These are phyloP conservation scores for Scolanthus callimorphus DNA, from an alignment of 92 coral and sea anemone genomes.

Conservation along the genomic window DNA sequence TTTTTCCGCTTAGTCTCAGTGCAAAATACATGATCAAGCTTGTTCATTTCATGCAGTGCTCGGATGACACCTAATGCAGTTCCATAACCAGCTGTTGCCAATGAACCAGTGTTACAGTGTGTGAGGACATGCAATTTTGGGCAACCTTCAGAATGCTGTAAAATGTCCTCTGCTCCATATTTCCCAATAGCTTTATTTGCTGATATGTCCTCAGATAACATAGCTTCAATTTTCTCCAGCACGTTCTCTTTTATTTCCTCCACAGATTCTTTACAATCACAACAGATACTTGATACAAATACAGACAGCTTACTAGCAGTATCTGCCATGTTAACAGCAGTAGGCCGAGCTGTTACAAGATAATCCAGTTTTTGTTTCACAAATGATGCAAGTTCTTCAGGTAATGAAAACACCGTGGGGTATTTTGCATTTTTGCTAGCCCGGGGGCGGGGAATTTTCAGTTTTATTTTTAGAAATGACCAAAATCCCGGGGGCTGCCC, in stretches of 20 bases:
- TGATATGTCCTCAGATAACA: conserved; percentile 78
- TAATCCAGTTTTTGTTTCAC: conserved; percentile 64
- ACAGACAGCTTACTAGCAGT: conserved; percentile 42
- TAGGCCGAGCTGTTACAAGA: conserved; percentile 85
- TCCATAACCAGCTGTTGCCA: conserved; percentile 97
- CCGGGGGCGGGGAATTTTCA: no score
- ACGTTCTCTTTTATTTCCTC: conserved; percentile 39
- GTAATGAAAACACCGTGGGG: conserved; percentile 39
- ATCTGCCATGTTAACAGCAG: conserved; percentile 90
- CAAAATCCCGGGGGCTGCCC: no score
- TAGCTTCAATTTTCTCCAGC: conserved; percentile 64
- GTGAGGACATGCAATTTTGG: conserved; percentile 71
- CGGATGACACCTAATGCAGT: conserved; percentile 90
- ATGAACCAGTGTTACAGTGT: conserved; percentile 95
- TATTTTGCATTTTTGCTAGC: no score
- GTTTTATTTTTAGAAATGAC: no score
- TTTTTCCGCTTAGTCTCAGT: conserved; percentile 96
- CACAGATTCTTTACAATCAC: conserved; percentile 6
- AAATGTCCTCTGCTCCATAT: conserved; percentile 78
- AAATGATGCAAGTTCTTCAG: conserved; percentile 51
- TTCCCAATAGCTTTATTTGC: conserved; percentile 78
- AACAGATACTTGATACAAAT: conserved; percentile 19
- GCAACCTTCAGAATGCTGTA: conserved; percentile 6
- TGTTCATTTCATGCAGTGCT: conserved; percentile 50
- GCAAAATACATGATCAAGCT: conserved; percentile 86